phyloP scores from a whole-genome alignment of 2,113 vertebrate species.

The Beaufortia kweichowensis region DNA sequence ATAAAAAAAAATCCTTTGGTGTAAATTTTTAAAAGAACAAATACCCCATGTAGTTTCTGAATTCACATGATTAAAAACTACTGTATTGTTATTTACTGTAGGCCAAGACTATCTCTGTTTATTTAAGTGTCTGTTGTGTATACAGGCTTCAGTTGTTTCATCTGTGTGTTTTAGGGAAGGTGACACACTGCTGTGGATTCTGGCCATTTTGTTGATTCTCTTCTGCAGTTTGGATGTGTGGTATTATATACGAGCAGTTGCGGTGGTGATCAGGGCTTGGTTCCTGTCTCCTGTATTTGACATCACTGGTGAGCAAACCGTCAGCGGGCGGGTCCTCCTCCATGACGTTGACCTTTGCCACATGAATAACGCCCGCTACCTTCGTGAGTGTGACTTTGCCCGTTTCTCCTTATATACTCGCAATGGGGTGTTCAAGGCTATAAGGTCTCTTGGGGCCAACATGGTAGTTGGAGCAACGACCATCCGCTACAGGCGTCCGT shows the following conservation, averaged over 20 bases:
- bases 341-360: conserved; percentile 85
- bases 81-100: too few relatives aligned
- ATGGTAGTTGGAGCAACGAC: conserved; percentile 81
- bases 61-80: too few relatives aligned
- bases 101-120: not conserved
- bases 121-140: not conserved
- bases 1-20: too few relatives aligned
- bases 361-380: conserved; percentile 92
- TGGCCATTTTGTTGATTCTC: conserved; percentile 67
- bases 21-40: too few relatives aligned
- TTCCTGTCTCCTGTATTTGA: conserved; percentile 78
- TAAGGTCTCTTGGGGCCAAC: conserved; percentile 67
- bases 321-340: conserved; percentile 73
- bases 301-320: conserved; percentile 77
- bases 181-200: conserved; percentile 55
- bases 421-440: conserved; percentile 79
- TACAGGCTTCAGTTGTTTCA: not conserved
- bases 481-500: conserved; percentile 79
- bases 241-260: conserved; percentile 71
- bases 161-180: conserved; percentile 31
- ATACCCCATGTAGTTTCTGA: too few relatives aligned
- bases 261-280: conserved; percentile 69
- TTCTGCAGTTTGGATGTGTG: conserved; percentile 79
- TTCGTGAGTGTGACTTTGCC: conserved; percentile 87
- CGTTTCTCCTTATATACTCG: conserved; percentile 79